A percentile compares a stretch with the other conserved stretches of the same genome.
phyloP scores from a whole-genome alignment of 2,113 vertebrate genomes.

The Nesospiza acunhae region DNA sequence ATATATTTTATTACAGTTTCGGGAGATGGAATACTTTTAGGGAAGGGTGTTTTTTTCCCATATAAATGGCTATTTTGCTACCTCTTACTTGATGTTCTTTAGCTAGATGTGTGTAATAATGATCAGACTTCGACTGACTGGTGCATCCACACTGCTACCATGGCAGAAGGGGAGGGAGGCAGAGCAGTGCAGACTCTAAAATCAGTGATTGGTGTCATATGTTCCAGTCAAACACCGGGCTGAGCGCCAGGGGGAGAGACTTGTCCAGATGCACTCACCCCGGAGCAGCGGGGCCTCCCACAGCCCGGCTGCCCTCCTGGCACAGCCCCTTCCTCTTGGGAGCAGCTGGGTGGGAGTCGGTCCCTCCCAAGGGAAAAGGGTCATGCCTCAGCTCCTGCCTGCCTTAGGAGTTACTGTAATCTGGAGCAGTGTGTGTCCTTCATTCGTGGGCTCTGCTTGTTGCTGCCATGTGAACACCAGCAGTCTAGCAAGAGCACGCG shows the following conservation, averaged over 20 bases:
- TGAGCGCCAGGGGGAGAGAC: background rate
- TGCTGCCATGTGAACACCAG: fast-evolving
- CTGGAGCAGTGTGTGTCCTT: background rate
- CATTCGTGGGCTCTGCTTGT: background rate
- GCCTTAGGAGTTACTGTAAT: background rate
- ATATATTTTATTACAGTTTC: background rate
- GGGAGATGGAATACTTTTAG: background rate
- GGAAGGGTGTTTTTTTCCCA: background rate
- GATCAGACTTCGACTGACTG: background rate
- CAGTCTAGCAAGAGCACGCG: fast-evolving
- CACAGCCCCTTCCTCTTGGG: background rate
- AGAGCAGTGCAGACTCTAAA: background rate
- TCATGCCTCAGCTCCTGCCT: background rate
- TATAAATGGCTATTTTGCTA: background rate
- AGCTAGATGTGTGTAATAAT: background rate
- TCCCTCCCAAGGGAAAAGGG: background rate
- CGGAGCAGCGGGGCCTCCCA: background rate
- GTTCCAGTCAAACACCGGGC: background rate
- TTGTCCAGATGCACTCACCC: background rate
- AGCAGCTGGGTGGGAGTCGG: fast-evolving
- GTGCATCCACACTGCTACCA: background rate
- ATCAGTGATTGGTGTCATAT: background rate
- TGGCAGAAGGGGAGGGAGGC: background rate
- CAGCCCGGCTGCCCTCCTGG: background rate
- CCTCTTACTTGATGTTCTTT: background rate